A percentile compares a stretch with the other conserved stretches of the same genome.
phyloP scores from a whole-genome alignment of 2,797 vertebrate genomes.

The Streptopelia turtur region DNA sequence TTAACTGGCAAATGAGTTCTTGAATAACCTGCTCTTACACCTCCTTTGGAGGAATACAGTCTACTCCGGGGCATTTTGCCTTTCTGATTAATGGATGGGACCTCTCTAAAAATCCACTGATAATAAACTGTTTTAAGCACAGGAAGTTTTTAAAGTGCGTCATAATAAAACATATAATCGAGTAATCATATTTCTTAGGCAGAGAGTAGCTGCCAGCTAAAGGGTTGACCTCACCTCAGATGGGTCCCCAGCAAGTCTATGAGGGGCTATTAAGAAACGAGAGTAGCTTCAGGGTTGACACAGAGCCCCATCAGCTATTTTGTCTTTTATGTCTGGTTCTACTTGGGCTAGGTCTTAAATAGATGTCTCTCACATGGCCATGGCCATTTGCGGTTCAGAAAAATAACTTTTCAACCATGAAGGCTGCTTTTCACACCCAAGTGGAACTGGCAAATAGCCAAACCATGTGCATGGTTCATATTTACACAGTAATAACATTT shows the following conservation, averaged over 20 bases:
- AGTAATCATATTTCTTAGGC: not conserved
- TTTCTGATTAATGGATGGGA: constrained; percentile 52
- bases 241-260: not conserved
- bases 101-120: not conserved
- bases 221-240: not conserved
- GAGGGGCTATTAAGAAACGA: not conserved
- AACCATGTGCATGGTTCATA: not conserved
- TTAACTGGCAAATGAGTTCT: constrained; percentile 65
- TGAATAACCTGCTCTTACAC: constrained; percentile 70
- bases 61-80: not conserved
- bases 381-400: not conserved
- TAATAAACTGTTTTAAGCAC: constrained; percentile 34
- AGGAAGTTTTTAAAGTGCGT: constrained; percentile 7
- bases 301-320: not conserved
- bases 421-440: constrained; percentile 66
- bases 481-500: constrained; percentile 31
- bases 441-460: constrained; percentile 57
- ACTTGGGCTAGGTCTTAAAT: constrained; percentile 25
- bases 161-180: constrained; percentile 21
- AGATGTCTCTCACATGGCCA: constrained; percentile 19
- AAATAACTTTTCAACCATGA: constrained; percentile 42
- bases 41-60: constrained; percentile 45
- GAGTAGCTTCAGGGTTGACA: not conserved
- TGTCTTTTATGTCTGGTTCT: not conserved
- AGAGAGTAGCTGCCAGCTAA: not conserved